Conservation (phyloP, 2,113 vertebrate species). For the Rana temporaria region DNA sequence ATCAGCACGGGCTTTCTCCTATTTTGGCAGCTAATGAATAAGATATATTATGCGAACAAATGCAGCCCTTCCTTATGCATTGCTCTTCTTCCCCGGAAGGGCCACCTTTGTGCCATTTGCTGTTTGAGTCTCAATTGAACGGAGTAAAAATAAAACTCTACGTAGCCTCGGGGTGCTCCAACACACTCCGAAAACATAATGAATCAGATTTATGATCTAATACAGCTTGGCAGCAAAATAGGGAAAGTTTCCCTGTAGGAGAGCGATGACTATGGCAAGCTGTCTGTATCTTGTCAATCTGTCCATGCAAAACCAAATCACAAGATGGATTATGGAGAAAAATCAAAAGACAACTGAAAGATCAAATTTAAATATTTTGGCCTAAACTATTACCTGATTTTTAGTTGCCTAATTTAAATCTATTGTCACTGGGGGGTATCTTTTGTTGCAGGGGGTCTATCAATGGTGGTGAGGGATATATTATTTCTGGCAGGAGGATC, state of each 20-base stretch:
- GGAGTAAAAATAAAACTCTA: background rate
- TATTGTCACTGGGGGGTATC: no score
- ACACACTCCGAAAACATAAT: background rate
- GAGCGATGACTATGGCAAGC: background rate
- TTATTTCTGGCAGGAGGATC: no score
- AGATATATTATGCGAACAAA: conserved; percentile 1
- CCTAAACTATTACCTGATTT: no score
- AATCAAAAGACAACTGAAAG: no score
- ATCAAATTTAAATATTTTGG: no score
- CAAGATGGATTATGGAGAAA: background rate
- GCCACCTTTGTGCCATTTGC: conserved; percentile 18
- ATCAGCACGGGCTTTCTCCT: background rate
- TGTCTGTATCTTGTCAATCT: background rate
- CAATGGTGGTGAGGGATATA: no score
- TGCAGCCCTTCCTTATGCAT: background rate
- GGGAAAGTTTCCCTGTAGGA: background rate
- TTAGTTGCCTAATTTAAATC: no score
- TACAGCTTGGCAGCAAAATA: background rate
- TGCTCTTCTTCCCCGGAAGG: background rate
- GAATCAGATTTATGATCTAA: conserved; percentile 4
- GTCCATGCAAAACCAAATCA: background rate
- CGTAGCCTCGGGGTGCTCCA: background rate
- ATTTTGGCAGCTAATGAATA: conserved; percentile 26
- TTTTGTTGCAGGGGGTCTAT: no score
- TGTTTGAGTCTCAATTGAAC: conserved; percentile 15